Evolutionary conservation across 2,113 vertebrate species (phyloP).

Genomic region (Antidorcas marsupialis): DNA sequence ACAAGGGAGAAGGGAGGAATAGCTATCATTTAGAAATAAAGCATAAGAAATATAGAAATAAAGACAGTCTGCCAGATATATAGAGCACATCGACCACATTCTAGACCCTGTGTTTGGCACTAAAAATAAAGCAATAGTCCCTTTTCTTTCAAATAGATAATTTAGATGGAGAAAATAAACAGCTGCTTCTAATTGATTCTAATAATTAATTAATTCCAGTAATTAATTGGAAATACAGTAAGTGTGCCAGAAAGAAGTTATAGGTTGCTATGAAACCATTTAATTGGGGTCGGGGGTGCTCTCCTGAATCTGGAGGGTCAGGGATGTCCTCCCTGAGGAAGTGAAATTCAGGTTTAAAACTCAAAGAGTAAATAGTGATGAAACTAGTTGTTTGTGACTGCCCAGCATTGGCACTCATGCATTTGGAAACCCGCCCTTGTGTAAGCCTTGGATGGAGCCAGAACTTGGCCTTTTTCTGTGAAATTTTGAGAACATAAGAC

Average conservation of each 20-base stretch:
- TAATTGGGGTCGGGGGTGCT: rapidly evolving
- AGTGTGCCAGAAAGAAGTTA: background rate
- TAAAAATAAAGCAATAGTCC: background rate
- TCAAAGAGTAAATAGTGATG: background rate
- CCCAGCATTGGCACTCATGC: background rate
- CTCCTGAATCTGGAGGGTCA: background rate
- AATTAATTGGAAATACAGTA: background rate
- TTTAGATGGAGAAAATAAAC: slow-evolving; percentile 1
- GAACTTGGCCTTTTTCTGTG: background rate
- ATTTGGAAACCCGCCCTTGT: background rate
- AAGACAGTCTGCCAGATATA: background rate
- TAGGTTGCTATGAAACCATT: background rate
- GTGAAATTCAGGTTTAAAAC: slow-evolving; percentile 10
- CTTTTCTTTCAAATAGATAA: background rate
- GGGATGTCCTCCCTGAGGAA: background rate
- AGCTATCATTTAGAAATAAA: background rate
- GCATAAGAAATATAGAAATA: slow-evolving; percentile 4
- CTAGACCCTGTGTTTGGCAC: background rate
- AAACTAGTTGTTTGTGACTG: background rate
- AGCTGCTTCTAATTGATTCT: background rate
- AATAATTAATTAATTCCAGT: background rate
- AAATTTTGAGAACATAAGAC: background rate
- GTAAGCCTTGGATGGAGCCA: background rate
- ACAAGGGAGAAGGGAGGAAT: background rate
- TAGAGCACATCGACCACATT: background rate